Base-by-base conservation (phyloP, 2,797 vertebrate genomes). In the Anomalospiza imberbis region DNA sequence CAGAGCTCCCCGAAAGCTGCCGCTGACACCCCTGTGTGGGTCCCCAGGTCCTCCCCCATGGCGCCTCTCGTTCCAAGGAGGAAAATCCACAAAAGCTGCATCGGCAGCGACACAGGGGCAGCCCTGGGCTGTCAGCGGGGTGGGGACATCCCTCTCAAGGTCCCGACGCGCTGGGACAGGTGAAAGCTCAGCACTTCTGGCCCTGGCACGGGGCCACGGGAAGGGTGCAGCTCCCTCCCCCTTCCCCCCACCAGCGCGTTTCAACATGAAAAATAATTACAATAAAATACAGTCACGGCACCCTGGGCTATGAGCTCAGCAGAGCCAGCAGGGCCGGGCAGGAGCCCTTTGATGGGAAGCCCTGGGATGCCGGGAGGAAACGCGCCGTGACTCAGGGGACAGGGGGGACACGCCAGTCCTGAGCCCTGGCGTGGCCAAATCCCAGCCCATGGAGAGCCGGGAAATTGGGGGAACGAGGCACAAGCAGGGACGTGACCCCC, bases 271-370 rank as follows among this genome's bases (percentile, higher is more conserved):
- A 42, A 32, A 58, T 94, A 94, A 96, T 97, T 97, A 91, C 75
- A 86, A 34, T 78, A 45, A 68, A 87, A 80, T 24, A 53, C 28
- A 96, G 94, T 93, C 96, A 86, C 11, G 25, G 88, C 85, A 79
- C 84, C 92, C 86, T n/a, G 89, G 95, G 95, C 95, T 86, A 57
- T 84, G 95, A 89, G 95, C 96, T 96, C 92, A 87, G 32, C 95
- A 29, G 84, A 68, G 71, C 65, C 91, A 53, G 91, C 75, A 88
- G 93, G 80, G 92, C 84, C 29, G 82, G 93, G 93, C 93, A 80
- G 80, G 94, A 87, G 42, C 81, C 4, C 76, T 79, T 83, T 94
- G 95, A 91, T 94, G 83, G 87, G 48, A 34, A 88, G 29, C 36
- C 2, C 71, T 5, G 53, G 67, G 82, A 42, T 80, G 76, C 88